Evolutionary conservation across 2,888 invertebrate genomes (phyloP).

Genomic region (Drosophila neutralis): DNA sequence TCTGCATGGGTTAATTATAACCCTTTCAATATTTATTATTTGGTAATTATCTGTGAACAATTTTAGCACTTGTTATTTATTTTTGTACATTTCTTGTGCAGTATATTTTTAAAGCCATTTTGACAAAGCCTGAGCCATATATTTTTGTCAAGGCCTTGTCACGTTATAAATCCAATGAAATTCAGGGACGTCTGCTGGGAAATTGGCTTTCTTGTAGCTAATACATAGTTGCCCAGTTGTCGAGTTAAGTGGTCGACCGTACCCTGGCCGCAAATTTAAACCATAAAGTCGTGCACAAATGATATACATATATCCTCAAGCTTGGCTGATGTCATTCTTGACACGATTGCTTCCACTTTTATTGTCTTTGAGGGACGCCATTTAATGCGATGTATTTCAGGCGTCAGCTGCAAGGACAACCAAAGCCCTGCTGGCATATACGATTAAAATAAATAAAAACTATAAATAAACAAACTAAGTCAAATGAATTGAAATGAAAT

Average conservation of each 20-base stretch:
- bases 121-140: background rate
- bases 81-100: background rate
- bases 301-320: conserved; percentile 12
- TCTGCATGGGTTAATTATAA: background rate
- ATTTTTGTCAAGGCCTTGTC: conserved; percentile 26
- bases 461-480: background rate
- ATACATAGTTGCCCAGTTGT: background rate
- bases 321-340: conserved; percentile 63
- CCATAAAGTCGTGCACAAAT: conserved; percentile 55
- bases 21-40: background rate
- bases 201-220: conserved; percentile 25
- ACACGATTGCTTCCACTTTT: conserved; percentile 36
- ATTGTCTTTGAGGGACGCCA: conserved; percentile 45
- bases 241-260: conserved; percentile 1
- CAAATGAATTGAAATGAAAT: conserved; percentile 18
- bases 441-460: background rate
- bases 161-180: conserved; percentile 19
- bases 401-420: conserved; percentile 42
- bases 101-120: background rate
- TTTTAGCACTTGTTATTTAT: background rate
- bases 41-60: background rate
- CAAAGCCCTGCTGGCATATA: conserved; percentile 22
- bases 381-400: conserved; percentile 22
- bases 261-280: conserved; percentile 14
- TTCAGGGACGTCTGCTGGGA: conserved; percentile 25